Evolutionary conservation across 2,797 vertebrate genomes (phyloP).

Genomic region (Phrynocephalus forsythii): DNA sequence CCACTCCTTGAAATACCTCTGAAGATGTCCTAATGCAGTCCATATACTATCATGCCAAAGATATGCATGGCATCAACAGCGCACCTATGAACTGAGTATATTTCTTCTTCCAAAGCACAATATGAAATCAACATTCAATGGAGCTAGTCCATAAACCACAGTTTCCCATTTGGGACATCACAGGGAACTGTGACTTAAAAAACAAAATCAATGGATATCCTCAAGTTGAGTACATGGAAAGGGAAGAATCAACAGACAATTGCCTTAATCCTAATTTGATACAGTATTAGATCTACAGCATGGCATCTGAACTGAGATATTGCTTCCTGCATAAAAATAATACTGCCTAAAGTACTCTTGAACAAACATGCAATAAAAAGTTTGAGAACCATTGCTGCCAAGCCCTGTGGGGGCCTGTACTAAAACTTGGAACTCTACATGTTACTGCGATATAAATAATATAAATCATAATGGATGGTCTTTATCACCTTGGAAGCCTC

Average conservation of each 20-base stretch:
- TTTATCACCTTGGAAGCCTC: constrained; percentile 55
- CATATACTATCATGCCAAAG: too few relatives aligned
- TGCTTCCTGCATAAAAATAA: background rate
- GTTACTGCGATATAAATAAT: constrained; percentile 31
- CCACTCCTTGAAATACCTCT: too few relatives aligned
- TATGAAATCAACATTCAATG: background rate
- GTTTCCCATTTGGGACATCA: too few relatives aligned
- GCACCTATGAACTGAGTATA: too few relatives aligned
- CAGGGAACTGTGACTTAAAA: background rate
- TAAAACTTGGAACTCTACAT: constrained; percentile 13
- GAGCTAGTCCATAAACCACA: background rate
- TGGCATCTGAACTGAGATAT: background rate
- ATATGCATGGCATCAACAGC: too few relatives aligned
- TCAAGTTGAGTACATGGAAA: too few relatives aligned
- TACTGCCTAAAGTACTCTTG: background rate
- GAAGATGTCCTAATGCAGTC: too few relatives aligned
- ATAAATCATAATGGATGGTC: constrained; percentile 42
- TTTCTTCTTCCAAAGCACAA: background rate
- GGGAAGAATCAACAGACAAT: too few relatives aligned
- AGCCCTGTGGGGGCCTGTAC: background rate
- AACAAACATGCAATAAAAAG: background rate
- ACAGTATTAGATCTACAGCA: background rate
- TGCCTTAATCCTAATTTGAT: background rate
- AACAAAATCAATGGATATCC: too few relatives aligned
- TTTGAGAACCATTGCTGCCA: constrained; percentile 1